A percentile compares a stretch with the other conserved stretches of the same genome.
phyloP scores from a whole-genome alignment of 1,140 invertebrate species.

The Colletes gigas region DNA sequence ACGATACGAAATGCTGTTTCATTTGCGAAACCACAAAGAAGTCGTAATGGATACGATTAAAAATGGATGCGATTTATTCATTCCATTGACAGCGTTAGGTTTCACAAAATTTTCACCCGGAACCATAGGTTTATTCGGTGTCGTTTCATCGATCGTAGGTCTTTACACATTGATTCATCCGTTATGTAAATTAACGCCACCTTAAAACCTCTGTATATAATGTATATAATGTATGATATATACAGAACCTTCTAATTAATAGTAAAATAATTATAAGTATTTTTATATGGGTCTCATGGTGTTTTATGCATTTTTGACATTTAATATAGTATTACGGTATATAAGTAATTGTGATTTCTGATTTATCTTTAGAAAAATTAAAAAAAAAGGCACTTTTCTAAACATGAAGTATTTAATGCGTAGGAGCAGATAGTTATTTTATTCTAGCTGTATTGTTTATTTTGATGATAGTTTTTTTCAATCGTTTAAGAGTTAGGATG shows the following conservation, averaged over 20 bases:
- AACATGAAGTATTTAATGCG: background rate
- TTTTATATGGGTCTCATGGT: background rate
- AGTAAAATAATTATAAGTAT: background rate
- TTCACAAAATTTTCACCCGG: conserved; percentile 88
- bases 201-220: conserved; percentile 72
- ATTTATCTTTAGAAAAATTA: conserved; percentile 2
- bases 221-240: background rate
- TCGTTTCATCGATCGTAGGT: conserved; percentile 89
- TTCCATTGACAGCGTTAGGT: conserved; percentile 90
- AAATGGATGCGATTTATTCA: conserved; percentile 92
- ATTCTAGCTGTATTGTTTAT: background rate
- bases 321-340: background rate
- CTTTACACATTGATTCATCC: conserved; percentile 88
- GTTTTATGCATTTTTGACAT: background rate
- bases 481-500: background rate
- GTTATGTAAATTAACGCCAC: conserved; percentile 84
- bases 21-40: conserved; percentile 83
- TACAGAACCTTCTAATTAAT: conserved; percentile 4
- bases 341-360: conserved; percentile 5
- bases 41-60: conserved; percentile 90
- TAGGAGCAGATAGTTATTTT: background rate
- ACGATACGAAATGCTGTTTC: conserved; percentile 79
- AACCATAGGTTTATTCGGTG: conserved; percentile 88
- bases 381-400: background rate
- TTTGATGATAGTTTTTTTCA: too few species aligned